phyloP scores from a whole-genome alignment of 2,888 invertebrate genomes.

The Antitype chi region DNA sequence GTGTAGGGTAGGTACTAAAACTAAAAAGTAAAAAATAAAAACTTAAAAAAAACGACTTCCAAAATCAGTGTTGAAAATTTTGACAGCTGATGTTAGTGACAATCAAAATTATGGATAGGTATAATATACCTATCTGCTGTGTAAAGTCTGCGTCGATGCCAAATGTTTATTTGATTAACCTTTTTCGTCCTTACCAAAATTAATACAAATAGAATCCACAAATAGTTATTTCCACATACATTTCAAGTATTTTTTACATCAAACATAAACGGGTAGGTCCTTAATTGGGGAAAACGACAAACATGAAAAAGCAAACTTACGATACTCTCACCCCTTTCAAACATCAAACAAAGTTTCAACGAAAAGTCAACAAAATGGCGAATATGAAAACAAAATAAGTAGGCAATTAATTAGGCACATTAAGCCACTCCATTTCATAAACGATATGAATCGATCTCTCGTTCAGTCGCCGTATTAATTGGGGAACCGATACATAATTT shows the following conservation, averaged over 20 bases:
- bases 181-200: too few species aligned
- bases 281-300: not conserved
- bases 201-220: not conserved
- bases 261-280: not conserved
- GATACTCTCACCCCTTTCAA: not conserved
- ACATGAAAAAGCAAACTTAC: not conserved
- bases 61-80: too few species aligned
- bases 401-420: conserved; percentile 8
- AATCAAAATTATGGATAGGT: too few species aligned
- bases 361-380: not conserved
- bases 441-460: conserved; percentile 9
- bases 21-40: too few species aligned
- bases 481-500: not conserved
- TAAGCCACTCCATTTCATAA: not conserved
- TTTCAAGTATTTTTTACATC: not conserved
- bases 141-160: too few species aligned
- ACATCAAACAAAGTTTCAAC: not conserved
- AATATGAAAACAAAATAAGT: not conserved
- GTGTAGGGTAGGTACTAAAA: too few species aligned
- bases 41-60: too few species aligned
- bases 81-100: too few species aligned
- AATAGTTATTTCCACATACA: not conserved
- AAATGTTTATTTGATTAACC: too few species aligned
- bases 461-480: conserved; percentile 6
- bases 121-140: too few species aligned